These are phyloP conservation scores for Ochotona curzoniae DNA, from an alignment of 2,113 vertebrate species.

Conservation along the genomic window DNA sequence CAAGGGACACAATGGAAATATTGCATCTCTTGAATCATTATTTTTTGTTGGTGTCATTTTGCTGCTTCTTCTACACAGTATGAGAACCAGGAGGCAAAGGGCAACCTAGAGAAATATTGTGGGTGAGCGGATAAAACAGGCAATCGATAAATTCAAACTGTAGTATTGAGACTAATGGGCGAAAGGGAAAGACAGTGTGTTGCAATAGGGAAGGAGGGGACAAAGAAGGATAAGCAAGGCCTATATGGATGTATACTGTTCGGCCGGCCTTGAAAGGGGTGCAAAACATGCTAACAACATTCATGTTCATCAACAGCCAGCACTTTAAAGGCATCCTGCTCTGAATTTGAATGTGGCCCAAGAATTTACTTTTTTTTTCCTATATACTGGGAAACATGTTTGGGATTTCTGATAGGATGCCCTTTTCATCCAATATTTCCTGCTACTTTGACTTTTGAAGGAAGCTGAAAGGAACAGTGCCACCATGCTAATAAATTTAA, in stretches of 20 bases:
- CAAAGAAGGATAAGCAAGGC: background rate
- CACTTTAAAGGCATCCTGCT: no score
- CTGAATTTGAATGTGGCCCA: no score
- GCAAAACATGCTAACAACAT: background rate
- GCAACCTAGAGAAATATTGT: background rate
- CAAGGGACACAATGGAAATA: background rate
- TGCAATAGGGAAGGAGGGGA: background rate
- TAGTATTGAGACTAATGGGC: background rate
- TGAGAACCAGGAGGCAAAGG: background rate
- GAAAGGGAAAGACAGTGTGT: background rate
- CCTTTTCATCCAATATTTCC: background rate
- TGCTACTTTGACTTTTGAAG: background rate
- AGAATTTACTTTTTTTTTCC: no score
- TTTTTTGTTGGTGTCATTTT: background rate
- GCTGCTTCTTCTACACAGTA: background rate
- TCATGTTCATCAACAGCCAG: no score
- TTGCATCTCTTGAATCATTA: background rate
- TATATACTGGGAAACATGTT: background rate
- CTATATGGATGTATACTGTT: no score
- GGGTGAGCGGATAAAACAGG: background rate
- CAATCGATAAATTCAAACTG: background rate
- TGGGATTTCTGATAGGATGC: background rate
- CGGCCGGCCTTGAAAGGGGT: background rate
- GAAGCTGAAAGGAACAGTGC: no score
- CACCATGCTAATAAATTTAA: background rate